Percentiles rank a stretch among this genome's conserved stretches.
Conservation (phyloP, 2,113 vertebrate genomes). For the Dryoscopus gambensis region DNA sequence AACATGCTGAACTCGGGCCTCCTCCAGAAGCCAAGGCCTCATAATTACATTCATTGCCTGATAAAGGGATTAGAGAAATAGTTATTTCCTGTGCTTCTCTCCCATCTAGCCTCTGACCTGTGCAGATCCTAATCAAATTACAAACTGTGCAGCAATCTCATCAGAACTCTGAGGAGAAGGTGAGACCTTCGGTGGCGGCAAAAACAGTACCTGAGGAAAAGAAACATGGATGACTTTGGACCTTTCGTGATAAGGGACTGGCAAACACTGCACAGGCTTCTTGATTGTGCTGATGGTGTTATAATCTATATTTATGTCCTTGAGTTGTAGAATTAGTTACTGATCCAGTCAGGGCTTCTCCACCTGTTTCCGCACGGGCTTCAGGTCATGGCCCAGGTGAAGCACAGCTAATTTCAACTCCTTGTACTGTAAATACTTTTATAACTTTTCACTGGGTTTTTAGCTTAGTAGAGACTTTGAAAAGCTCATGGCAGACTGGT, state of each 20-base stretch:
- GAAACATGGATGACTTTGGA: neutral
- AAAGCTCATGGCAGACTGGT: neutral
- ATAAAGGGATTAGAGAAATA: neutral
- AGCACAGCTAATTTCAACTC: neutral
- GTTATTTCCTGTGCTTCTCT: neutral
- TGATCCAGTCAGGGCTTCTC: neutral
- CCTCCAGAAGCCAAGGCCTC: neutral
- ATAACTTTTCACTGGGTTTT: neutral
- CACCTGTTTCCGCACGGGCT: neutral
- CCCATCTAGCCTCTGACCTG: neutral
- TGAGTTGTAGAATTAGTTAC: neutral
- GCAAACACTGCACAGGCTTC: neutral
- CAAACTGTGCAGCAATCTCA: neutral
- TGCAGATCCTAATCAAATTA: neutral
- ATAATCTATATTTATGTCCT: neutral
- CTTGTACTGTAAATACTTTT: neutral
- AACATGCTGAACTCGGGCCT: neutral
- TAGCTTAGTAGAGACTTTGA: neutral
- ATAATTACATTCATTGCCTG: neutral
- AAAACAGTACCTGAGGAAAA: neutral
- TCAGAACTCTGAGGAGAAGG: neutral
- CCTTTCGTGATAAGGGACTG: neutral
- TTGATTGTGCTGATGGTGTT: constrained; percentile 34
- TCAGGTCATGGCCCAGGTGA: neutral
- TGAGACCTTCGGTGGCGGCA: neutral